Evolutionary conservation across 2,888 invertebrate species (phyloP).

Genomic region (Lasioglossum figueresi): DNA sequence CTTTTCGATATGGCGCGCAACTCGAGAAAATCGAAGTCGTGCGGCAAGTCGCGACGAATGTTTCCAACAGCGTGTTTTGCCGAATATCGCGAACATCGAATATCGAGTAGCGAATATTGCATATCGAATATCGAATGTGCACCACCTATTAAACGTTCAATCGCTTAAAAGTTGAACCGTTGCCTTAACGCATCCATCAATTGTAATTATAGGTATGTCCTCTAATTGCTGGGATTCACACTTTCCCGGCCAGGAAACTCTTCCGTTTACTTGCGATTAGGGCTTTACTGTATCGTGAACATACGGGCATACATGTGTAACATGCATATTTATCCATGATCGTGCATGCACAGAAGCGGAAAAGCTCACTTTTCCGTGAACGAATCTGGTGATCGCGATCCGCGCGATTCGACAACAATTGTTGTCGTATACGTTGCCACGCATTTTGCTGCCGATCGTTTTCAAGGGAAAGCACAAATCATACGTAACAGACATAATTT

Average conservation of each 20-base stretch:
- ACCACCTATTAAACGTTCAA: neutral
- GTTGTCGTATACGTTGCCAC: neutral
- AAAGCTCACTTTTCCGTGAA: conserved; percentile 17
- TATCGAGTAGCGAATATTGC: neutral
- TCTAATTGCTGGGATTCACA: too few species aligned
- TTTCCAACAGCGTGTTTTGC: neutral
- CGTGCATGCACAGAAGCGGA: conserved; percentile 47
- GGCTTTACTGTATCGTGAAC: conserved; percentile 21
- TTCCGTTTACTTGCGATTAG: neutral
- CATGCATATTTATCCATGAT: conserved; percentile 33
- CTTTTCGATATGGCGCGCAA: neutral
- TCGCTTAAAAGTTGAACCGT: neutral
- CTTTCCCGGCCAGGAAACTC: neutral
- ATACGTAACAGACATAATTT: conserved; percentile 47
- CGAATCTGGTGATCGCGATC: conserved; percentile 30
- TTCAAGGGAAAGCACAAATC: conserved; percentile 23
- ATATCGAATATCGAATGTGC: neutral
- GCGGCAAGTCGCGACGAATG: neutral
- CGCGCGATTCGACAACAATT: conserved; percentile 15
- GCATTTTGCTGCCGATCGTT: conserved; percentile 42
- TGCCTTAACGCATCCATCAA: neutral
- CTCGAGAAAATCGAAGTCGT: neutral
- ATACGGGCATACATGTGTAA: neutral
- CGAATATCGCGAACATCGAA: neutral
- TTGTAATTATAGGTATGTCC: neutral